These are phyloP conservation scores for Scelioninae gen. 1 DNA, from an alignment of 2,888 invertebrate genomes.

Conservation along the genomic window DNA sequence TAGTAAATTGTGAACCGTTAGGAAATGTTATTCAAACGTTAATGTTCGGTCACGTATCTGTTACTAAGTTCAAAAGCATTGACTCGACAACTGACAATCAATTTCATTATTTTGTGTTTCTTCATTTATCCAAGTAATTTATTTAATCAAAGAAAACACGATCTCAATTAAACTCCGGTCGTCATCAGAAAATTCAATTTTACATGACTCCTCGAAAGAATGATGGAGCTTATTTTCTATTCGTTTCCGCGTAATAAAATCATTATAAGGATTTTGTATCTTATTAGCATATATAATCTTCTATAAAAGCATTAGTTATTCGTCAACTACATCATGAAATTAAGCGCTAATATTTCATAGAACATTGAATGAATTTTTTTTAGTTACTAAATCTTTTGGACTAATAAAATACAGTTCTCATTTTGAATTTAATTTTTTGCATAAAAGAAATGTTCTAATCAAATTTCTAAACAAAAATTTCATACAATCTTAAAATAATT, in stretches of 20 bases:
- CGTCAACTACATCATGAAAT: too few relatives aligned
- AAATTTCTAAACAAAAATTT: too few relatives aligned
- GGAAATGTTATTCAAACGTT: constrained; percentile 20
- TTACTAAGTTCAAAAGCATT: constrained; percentile 45
- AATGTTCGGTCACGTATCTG: constrained; percentile 23
- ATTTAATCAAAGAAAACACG: constrained; percentile 12
- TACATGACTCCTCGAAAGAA: not conserved
- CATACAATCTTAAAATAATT: too few relatives aligned
- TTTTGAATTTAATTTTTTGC: too few relatives aligned
- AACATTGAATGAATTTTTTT: too few relatives aligned
- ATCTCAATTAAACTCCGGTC: not conserved
- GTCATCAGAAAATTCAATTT: constrained; percentile 1
- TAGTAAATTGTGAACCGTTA: constrained; percentile 23
- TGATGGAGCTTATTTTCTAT: constrained; percentile 24
- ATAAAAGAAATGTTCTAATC: too few relatives aligned
- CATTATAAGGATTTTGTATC: constrained; percentile 17
- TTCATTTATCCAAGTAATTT: not conserved
- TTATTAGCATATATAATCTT: constrained; percentile 36
- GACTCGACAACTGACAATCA: constrained; percentile 7
- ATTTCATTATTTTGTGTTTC: not conserved
- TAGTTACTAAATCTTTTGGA: too few relatives aligned
- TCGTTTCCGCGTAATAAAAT: constrained; percentile 23
- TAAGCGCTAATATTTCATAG: too few relatives aligned
- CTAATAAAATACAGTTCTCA: too few relatives aligned
- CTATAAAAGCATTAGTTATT: too few relatives aligned